Conservation (phyloP, 2,113 vertebrate species). For the Trinectes maculatus region DNA sequence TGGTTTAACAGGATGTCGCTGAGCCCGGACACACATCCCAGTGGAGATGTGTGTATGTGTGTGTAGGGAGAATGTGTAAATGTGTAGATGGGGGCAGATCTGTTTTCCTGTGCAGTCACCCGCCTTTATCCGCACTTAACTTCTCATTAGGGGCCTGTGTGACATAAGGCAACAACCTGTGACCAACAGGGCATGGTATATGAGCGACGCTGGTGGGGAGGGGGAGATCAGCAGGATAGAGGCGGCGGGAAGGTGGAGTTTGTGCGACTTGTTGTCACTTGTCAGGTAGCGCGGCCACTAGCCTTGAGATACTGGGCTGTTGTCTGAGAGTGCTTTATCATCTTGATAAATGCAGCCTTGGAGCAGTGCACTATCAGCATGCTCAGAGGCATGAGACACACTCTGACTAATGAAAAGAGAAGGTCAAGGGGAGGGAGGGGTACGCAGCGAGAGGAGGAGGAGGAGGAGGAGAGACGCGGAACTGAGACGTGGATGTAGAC, state of each 20-base stretch:
- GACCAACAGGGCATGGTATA: constrained; percentile 39
- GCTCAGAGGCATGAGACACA: constrained; percentile 78
- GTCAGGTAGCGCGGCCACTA: constrained; percentile 73
- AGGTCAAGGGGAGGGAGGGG: constrained; percentile 76
- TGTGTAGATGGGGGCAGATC: constrained; percentile 10
- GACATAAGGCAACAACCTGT: constrained; percentile 68
- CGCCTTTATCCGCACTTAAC: constrained; percentile 51
- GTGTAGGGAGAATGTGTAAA: neutral
- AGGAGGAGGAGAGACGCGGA: constrained; percentile 38
- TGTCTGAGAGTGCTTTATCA: constrained; percentile 80
- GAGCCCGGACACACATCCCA: constrained; percentile 14
- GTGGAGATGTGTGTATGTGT: constrained; percentile 1
- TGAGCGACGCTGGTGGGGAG: neutral
- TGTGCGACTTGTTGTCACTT: constrained; percentile 76
- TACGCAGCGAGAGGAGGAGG: constrained; percentile 12
- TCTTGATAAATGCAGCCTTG: constrained; percentile 81
- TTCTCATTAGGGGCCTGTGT: constrained; percentile 69
- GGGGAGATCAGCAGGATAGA: constrained; percentile 15
- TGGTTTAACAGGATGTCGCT: constrained; percentile 46
- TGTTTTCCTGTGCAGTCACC: constrained; percentile 38
- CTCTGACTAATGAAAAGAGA: constrained; percentile 83
- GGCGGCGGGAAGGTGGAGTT: constrained; percentile 60
- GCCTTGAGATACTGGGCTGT: constrained; percentile 79
- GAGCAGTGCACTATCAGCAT: constrained; percentile 77
- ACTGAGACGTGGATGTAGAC: constrained; percentile 68